Evolutionary conservation across 1,140 invertebrate genomes (phyloP).

Genomic region (Aphelenchoides besseyi): DNA sequence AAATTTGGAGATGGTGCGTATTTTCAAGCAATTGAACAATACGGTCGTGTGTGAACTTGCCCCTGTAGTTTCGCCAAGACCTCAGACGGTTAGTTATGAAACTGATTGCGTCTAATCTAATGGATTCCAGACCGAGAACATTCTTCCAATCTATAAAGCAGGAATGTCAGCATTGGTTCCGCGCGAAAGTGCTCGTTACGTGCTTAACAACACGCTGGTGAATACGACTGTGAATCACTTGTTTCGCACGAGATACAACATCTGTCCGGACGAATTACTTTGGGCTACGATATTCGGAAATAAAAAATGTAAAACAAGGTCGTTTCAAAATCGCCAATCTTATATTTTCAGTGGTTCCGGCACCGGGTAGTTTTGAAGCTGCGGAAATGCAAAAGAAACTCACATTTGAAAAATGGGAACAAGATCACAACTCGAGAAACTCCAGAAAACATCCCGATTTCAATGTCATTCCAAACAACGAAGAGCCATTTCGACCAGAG

Average conservation of each 20-base stretch:
- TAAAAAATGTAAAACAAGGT: conserved; percentile 20
- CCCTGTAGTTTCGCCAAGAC: conserved; percentile 16
- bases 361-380: conserved; percentile 44
- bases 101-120: neutral
- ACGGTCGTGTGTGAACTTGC: conserved; percentile 45
- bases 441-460: conserved; percentile 2
- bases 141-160: conserved; percentile 49
- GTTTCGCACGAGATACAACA: conserved; percentile 18
- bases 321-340: neutral
- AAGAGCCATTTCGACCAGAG: neutral
- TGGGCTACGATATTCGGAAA: conserved; percentile 51
- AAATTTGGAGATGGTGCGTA: conserved; percentile 57
- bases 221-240: conserved; percentile 34
- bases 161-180: conserved; percentile 48
- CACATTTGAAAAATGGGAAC: neutral
- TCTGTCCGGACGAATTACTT: conserved; percentile 47
- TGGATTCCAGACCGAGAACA: conserved; percentile 12
- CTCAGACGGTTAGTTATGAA: neutral
- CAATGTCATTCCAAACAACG: neutral
- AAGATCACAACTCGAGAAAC: neutral
- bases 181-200: conserved; percentile 37
- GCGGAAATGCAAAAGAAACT: conserved; percentile 34
- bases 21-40: conserved; percentile 51
- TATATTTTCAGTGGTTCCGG: conserved; percentile 36
- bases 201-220: conserved; percentile 40